Evolutionary conservation across 35 echinoderm and acorn worm genomes (phyloP), one percentile per base, ranked within the genome.

Genomic region (Patiria miniata): DNA sequence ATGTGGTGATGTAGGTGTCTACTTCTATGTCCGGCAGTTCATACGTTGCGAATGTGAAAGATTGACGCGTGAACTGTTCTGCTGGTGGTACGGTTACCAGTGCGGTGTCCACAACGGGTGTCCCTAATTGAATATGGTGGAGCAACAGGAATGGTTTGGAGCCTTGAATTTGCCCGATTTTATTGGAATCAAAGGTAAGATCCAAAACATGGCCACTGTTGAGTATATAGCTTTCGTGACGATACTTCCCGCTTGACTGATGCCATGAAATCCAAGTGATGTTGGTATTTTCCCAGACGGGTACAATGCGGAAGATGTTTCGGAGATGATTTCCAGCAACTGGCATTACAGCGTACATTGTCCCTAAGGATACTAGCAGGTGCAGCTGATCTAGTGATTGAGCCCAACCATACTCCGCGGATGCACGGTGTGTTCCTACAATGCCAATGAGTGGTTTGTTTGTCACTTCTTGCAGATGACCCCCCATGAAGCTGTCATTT

Each of bases 21-120:
- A 78, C 29, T 44, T 26, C 16, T 79, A 50, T 79, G 65, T 73
- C 6, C 17, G 26, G 3, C 17, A 59, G 6, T 23, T 0, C 34
- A 34, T 73, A 73, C 33, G 42, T 52, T 17, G 73, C 28, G 37
- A 87, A 87, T 16, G 10, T 40, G 32, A 87, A 51, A 37, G 85
- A 37, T 18, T 44, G 37, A 37, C 54, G 42, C 9, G 85, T 87
- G 34, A 78, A 87, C 51, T 87, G 85, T 38, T 87, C 85, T 21
- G 53, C 65, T 18, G 85, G 85, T 54, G 85, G 85, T 16, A 87
- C 38, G 18, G 37, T 79, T 16, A 56, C 30, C 85, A 87, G 52
- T 12, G 85, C 85, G 4, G 40, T 77, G 50, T 87, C 65, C 14
- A 0, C 2, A 15, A 34, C 65, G 2, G 26, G 19, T 22, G 0